Base-by-base conservation (phyloP, 2,888 invertebrate species). In the Catocala nupta region DNA sequence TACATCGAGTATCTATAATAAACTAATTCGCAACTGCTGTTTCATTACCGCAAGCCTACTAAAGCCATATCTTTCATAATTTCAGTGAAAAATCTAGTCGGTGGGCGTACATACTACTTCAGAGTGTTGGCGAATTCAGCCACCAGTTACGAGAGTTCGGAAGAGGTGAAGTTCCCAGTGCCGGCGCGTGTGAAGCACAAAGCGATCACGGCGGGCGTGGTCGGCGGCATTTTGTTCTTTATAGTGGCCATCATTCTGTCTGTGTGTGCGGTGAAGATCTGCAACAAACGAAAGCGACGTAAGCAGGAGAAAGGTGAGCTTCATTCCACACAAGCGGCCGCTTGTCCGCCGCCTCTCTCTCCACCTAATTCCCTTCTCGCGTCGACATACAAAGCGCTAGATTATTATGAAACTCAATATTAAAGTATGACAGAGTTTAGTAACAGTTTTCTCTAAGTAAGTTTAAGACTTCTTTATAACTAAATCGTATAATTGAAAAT, bases 231-330 rank as follows among this genome's bases (percentile, higher is more conserved):
- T 85, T 96, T 99, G 88, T 99, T 99, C 96, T 98, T 99, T 96
- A 97, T 99, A 88, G 98, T 99, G 86, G 98, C 99, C 91, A 98
- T 99, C 93, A 98, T 99, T 88, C 96, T 99, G 85, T 98, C 99
- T 83, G 97, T 99, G 87, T 98, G 99, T 95, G 98, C 98, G 83
- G 98, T 99, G 87, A 98, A 99, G 95, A 98, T 99, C 93, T 98
- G 98, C 96, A 99, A 99, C 95, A 98, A 98, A 95, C 96, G 98
- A 88, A 98, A 98, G 95, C 96, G 98, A 85, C 97, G 98, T 95
- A 98, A 98, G 96, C 98, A 98, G 95, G 98, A 98, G 95, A 98
- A 99, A 98, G 99, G 99, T 99, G 95, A 95, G 95, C 58, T 9
- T n/a, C 48, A 57, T 61, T 55, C 65, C 71, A 71, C 65, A 71